A percentile compares a stretch with the other conserved stretches of the same genome.
Conservation (phyloP, 2,888 invertebrate species). For the Strigamia crassipes region DNA sequence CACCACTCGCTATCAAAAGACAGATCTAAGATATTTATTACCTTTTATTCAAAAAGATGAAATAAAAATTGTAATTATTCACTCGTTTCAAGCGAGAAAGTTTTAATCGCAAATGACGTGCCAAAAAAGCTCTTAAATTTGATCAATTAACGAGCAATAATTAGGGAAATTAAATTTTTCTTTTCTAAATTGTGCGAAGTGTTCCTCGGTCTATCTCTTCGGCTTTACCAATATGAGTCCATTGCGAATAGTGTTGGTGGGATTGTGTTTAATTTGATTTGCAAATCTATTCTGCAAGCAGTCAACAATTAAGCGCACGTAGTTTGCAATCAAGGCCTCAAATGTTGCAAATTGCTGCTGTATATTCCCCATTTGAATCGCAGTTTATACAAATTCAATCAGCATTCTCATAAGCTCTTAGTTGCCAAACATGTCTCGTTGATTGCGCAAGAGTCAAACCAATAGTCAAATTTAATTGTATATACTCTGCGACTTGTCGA, state of each 20-base stretch:
- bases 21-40: not conserved
- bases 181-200: not conserved
- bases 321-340: conserved; percentile 14
- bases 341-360: conserved; percentile 15
- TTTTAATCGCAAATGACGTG: not conserved
- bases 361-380: not conserved
- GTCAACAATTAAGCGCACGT: conserved; percentile 10
- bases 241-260: not conserved
- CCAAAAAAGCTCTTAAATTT: not conserved
- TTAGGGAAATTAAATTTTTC: not conserved
- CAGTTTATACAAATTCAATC: conserved; percentile 30
- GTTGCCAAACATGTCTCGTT: conserved; percentile 18
- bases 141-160: not conserved
- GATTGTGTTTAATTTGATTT: conserved; percentile 10
- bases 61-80: not conserved
- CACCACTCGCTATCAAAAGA: not conserved
- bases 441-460: not conserved
- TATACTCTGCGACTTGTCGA: not conserved
- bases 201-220: not conserved
- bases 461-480: conserved; percentile 13
- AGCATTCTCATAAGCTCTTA: conserved; percentile 10
- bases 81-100: not conserved
- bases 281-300: not conserved
- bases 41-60: not conserved
- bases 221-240: not conserved